Base-by-base conservation (phyloP, 1,140 invertebrate species). In the Aphelinus certus region DNA sequence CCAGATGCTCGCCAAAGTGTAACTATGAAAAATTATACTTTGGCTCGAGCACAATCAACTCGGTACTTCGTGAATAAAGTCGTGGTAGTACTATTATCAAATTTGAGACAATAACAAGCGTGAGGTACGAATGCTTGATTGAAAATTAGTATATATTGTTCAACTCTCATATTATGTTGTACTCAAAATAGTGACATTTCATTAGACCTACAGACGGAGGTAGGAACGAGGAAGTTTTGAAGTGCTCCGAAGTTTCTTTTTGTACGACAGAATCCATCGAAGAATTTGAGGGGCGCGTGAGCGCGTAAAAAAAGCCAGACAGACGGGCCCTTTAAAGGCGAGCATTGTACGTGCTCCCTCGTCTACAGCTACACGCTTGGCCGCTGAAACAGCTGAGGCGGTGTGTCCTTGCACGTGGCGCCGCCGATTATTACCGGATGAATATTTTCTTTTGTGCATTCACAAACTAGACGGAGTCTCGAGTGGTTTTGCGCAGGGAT, bases 381-480 rank as follows among this genome's bases (percentile, higher is more conserved):
- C 10, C 10, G 9, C 46, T 10, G 61, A 10, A 65, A 65, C 63
- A 65, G 63, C 63, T 65, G 63, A 65, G 63, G 47, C n/a, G 63
- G 2, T n/a, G 46, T 42, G n/a, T 51, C 48, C 62, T 64, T 51
- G 63, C 48, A 65, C 63, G 62, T 51, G 62, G 42, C 48, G 45
- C 26, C 26, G 26, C 26, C 26, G 48, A 65, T 65, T 65, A 51
- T 49, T 65, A 2, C 6, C 48, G 48, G 48, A 43, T 26, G 48
- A 65, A 46, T n/a, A 49, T 63, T 53, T 53, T 53, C 51, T 53
- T 53, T 53, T 58, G 7, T n/a, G 7, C 10, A 58, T 58, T 58
- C 3, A 58, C 3, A n/a, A 26, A 26, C 26, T 26, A 26, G 26
- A 26, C 26, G 26, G 26, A 26, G 26, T 26, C 26, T 2, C 57